Percentiles rank a stretch among this genome's conserved stretches.
These are phyloP conservation scores for Antedon bifida DNA, from an alignment of 35 echinoderm and acorn worm genomes.

Conservation along the genomic window DNA sequence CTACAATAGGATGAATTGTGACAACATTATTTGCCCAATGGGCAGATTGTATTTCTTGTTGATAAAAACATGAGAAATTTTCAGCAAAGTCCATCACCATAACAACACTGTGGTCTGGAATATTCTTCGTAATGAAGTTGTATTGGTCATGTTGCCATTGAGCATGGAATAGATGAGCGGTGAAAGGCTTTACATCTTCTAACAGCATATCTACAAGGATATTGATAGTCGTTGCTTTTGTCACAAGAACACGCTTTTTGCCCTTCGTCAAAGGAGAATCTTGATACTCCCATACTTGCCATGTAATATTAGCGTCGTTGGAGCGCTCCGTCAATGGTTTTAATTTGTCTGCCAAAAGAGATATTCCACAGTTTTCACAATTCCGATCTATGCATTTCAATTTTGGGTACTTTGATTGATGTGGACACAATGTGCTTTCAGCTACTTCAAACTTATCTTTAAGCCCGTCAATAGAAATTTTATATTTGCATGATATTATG, in stretches of 20 bases:
- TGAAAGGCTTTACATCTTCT: conserved; percentile 9
- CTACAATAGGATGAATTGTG: conserved; percentile 18
- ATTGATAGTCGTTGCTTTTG: background rate
- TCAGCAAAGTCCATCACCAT: conserved; percentile 29
- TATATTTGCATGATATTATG: conserved; percentile 3
- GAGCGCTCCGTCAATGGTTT: conserved; percentile 7
- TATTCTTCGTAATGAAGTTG: conserved; percentile 16
- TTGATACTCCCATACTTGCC: conserved; percentile 20
- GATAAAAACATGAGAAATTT: no score
- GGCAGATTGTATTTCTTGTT: conserved; percentile 29
- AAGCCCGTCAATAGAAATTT: background rate
- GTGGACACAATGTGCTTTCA: conserved; percentile 1
- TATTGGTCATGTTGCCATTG: conserved; percentile 31
- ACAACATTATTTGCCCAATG: conserved; percentile 27
- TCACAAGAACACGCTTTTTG: conserved; percentile 22
- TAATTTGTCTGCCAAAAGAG: conserved; percentile 8
- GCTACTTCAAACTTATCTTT: conserved; percentile 7
- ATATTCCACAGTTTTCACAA: conserved; percentile 5
- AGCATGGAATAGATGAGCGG: conserved; percentile 18
- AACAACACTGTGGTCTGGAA: conserved; percentile 7
- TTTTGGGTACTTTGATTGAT: conserved; percentile 10
- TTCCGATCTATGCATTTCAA: conserved; percentile 6
- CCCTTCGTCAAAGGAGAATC: background rate
- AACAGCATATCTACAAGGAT: background rate
- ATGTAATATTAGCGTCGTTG: background rate